Evolutionary conservation across 1,140 invertebrate genomes (phyloP), one percentile per base, ranked within the genome.

Genomic region (Hycleus cichorii): DNA sequence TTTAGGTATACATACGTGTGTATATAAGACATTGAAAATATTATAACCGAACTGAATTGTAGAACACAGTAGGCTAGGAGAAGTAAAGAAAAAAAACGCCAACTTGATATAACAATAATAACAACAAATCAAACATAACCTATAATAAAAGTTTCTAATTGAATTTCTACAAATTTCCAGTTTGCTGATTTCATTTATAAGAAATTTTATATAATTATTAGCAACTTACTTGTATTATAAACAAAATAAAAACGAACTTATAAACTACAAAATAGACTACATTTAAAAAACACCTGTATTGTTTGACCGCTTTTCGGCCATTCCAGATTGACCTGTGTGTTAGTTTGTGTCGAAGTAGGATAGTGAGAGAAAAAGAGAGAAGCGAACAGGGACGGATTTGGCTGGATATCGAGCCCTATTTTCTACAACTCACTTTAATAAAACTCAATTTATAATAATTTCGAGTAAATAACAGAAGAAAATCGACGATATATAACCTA

Each of bases 301-400:
- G 65, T 68, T 68, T 73, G 72, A 74, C 72, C 72, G 72, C 72
- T 74, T 74, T 72, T 70, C 71, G 65, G 67, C 67, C 69, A 69
- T 73, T 72, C 70, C 70, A 70, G 69, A 64, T 69, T 72, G 69
- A 72, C 68, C 70, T 72, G 69, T 60, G 18, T 32, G 32, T 32
- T 2, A 1, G 7, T 4, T 32, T 7, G 32, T 32, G 2, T 4
- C 60, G 62, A 58, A 72, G 71, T 74, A 69, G 69, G 71, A 72
- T 70, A 66, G 10, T 10, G 40, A 32, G 27, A 32, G 32, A 32
- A 32, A 32, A 7, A 32, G 32, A 32, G 32, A 32, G 64, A 49
- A 44, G 25, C 53, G 60, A 54, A 53, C 67, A 69, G 67, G 59
- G 60, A 57, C 63, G 67, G 54, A 62, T 39, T 45, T 10, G 58